Percentiles rank a stretch among this genome's conserved stretches.
Evolutionary conservation across 2,113 vertebrate genomes (phyloP).

Genomic region (Pithys albifrons): DNA sequence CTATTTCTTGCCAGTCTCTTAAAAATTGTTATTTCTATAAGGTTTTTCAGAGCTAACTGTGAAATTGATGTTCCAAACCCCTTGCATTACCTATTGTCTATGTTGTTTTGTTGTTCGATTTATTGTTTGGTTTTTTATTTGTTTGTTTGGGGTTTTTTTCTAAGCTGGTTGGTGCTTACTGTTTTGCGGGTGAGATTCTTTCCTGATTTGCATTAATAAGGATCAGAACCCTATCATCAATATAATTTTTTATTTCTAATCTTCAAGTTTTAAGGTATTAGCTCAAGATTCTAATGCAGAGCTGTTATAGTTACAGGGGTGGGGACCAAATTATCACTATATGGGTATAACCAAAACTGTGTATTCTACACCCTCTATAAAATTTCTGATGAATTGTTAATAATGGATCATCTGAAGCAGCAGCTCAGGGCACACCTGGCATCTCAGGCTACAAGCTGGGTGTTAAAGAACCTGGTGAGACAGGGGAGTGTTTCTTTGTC

Average conservation of each 20-base stretch:
- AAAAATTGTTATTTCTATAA: neutral
- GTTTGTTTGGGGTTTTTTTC: neutral
- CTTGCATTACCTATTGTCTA: neutral
- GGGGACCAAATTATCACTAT: no score
- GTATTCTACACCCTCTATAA: no score
- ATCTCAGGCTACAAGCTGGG: no score
- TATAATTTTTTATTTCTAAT: neutral
- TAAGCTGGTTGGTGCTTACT: neutral
- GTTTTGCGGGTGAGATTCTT: neutral
- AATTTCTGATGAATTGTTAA: no score
- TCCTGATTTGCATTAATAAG: neutral
- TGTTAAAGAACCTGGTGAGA: no score
- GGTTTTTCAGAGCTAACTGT: neutral
- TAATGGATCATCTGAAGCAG: no score
- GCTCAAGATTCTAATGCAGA: neutral
- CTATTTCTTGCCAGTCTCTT: neutral
- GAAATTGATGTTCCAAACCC: neutral
- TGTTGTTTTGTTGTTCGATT: neutral
- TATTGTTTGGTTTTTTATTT: neutral
- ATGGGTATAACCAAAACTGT: no score
- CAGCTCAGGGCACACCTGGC: no score
- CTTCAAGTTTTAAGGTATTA: neutral
- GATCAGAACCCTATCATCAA: neutral
- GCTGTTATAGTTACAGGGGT: neutral
- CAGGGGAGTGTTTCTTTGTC: no score